Base-by-base conservation (phyloP, 2,113 vertebrate species). In the Hyperopisus bebe region DNA sequence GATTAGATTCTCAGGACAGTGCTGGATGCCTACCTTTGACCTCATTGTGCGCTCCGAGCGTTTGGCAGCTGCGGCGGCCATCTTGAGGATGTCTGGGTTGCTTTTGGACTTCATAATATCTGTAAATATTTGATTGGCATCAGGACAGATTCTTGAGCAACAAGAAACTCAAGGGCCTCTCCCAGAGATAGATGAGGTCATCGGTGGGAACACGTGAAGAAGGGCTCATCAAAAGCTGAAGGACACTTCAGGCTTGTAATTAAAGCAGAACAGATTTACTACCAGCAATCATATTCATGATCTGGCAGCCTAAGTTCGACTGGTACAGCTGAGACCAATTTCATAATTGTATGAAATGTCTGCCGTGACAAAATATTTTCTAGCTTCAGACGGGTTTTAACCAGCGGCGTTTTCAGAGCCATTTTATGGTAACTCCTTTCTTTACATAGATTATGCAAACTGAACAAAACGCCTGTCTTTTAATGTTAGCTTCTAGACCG, bases 101-200 rank as follows among this genome's bases (percentile, higher is more conserved):
- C 96, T 97, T 93, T 96, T 97, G 85, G 96, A 97, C 93, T 97
- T 97, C 96, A 97, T 96, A 91, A 97, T 96, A 91, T 97, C 96
- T 97, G 87, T 2, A 42, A 70, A 86, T 39, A 85, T 80, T 55
- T 58, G 80, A 62, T 10, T 62, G 39, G 31, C 39, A 31, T 89
- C 80, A 88, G 90, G 90, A 92, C n/a, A 86, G 3, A 50, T 13
- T 66, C 74, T 21, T 74, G 4, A 19, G 1, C 9, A 21, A 15
- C 0, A 19, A 42, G 44, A 8, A 58, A 50, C 44, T 83, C 10
- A 50, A 8, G 83, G 17, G 44, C 44, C 44, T 48, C 48, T 39
- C n/a, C 3, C 50, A 15, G 39, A 9, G 47, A 88, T 50, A 15
- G 24, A 17, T 55, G 19, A 50, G 83, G 44, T 86, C 83, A 48